Percentiles rank a stretch among this genome's conserved stretches.
phyloP scores from a whole-genome alignment of 2,888 invertebrate genomes.

The Ornithoptera priamus region DNA sequence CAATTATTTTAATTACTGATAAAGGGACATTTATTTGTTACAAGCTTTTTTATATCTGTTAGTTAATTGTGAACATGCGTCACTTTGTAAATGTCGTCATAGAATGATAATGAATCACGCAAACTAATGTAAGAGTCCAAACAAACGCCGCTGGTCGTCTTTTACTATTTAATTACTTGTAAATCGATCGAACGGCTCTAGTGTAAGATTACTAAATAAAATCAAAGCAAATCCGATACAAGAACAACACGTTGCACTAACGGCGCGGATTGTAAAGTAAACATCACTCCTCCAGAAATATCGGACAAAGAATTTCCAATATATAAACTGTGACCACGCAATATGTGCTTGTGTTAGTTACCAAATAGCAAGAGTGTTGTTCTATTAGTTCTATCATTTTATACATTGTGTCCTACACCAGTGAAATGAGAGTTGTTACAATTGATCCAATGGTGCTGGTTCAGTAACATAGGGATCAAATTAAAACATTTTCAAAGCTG shows the following conservation, averaged over 20 bases:
- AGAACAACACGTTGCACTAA: constrained; percentile 59
- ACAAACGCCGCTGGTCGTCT: constrained; percentile 30
- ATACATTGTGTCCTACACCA: no score
- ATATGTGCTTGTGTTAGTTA: no score
- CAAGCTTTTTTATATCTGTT: no score
- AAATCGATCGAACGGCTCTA: constrained; percentile 48
- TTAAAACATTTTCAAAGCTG: no score
- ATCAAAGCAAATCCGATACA: constrained; percentile 63
- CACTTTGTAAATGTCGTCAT: constrained; percentile 8
- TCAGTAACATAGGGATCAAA: no score
- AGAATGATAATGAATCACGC: constrained; percentile 1
- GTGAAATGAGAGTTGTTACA: no score
- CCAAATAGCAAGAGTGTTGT: background rate
- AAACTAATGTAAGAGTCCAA: background rate
- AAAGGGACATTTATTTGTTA: no score
- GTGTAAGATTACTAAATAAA: constrained; percentile 66
- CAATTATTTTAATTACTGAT: no score
- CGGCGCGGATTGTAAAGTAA: constrained; percentile 58
- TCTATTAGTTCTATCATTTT: background rate
- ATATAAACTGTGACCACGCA: constrained; percentile 51
- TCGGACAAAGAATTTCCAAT: constrained; percentile 57
- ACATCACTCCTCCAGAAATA: constrained; percentile 66
- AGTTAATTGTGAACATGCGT: constrained; percentile 12
- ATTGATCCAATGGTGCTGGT: no score
- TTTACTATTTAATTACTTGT: constrained; percentile 42